Conservation (phyloP, 2,797 vertebrate species). For the Eupleurogrammus muticus region DNA sequence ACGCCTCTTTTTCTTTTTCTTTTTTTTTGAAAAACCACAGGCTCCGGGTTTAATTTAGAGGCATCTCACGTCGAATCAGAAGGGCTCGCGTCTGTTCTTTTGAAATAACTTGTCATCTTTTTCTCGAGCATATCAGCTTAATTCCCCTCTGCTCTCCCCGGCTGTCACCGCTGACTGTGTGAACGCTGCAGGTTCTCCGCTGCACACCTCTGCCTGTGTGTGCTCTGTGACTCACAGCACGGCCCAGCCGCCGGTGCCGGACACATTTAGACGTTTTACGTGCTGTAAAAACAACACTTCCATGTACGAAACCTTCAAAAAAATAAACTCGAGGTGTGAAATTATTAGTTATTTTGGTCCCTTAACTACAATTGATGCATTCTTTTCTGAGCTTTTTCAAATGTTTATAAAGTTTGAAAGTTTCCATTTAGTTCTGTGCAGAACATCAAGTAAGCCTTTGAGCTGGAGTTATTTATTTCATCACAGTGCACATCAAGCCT, state of each 20-base stretch:
- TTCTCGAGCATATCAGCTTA: slow-evolving; percentile 41
- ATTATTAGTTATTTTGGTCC: too few relatives aligned
- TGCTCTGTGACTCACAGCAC: slow-evolving; percentile 21
- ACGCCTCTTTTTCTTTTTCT: slow-evolving; percentile 15
- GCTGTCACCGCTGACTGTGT: slow-evolving; percentile 37
- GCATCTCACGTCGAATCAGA: slow-evolving; percentile 62
- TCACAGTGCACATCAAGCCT: background rate
- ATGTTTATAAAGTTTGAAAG: background rate
- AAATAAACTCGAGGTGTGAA: background rate
- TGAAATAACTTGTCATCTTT: slow-evolving; percentile 66
- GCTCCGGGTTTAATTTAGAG: slow-evolving; percentile 56
- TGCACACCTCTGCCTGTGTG: slow-evolving; percentile 45
- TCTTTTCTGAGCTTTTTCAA: background rate
- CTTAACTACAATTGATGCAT: background rate
- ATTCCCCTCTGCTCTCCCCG: background rate
- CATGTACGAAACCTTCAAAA: background rate
- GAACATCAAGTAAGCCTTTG: background rate
- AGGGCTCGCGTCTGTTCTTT: slow-evolving; percentile 60
- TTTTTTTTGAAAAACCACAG: background rate
- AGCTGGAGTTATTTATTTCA: background rate
- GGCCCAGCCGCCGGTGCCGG: background rate
- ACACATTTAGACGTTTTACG: background rate
- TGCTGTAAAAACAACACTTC: background rate
- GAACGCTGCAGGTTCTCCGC: slow-evolving; percentile 29
- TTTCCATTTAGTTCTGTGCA: background rate